Evolutionary conservation across 2,113 vertebrate genomes (phyloP), one percentile per base, ranked within the genome.

Genomic region (Trematomus loennbergii): DNA sequence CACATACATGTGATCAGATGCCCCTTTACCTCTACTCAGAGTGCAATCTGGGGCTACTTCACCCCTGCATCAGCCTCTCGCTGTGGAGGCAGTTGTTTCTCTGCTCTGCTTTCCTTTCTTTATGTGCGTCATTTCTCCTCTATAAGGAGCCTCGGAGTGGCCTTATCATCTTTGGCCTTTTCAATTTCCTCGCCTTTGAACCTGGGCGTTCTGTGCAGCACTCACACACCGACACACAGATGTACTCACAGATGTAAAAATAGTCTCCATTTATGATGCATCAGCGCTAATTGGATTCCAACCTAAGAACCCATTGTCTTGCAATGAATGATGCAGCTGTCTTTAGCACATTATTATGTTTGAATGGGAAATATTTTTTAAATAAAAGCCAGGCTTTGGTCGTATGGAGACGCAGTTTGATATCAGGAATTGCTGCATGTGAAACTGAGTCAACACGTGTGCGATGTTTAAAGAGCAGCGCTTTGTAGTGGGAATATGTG

Each of bases 1-100:
- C 59, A 57, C 64, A 66, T 81, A 78, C 79, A 85, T 63, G 62
- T 75, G 92, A 93, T 92, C 93, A 94, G 91, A 93, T 93, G 86
- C 89, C 91, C 87, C 89, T 95, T 94, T 93, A 93, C 91, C 93
- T 94, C 90, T 92, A 92, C 93, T 91, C 91, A 88, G 91, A 91
- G 91, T 78, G 91, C 94, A 95, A 95, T 96, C 95, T 94, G 87
- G 84, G 90, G 83, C 91, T 95, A 94, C 94, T 96, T 95, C 94
- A 95, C 90, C 89, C 75, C 60, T 78, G 89, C 93, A 90, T 89
- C 92, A 87, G 89, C 91, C 91, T 87, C 91, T 90, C 82, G 55
- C 81, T 74, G 79, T 79, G 77, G 81, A 82, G 73, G 68, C 89
- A 88, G 93, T 95, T 95, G 93, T 94, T 93, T 92, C 93, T 92